Evolutionary conservation across 1,140 invertebrate species (phyloP).

Genomic region (Teleopsis dalmanni): DNA sequence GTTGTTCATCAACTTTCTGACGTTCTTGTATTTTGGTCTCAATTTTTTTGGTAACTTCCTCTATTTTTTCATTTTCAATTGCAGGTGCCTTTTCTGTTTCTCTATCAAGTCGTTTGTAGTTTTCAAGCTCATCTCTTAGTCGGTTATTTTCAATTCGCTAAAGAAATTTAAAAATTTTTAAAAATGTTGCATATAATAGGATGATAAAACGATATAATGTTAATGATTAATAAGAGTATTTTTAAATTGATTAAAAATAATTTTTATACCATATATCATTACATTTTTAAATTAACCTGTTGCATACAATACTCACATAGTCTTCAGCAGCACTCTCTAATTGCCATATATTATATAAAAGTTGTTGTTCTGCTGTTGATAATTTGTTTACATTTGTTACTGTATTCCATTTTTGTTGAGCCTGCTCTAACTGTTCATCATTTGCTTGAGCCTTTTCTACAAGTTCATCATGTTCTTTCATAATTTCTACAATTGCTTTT

Average conservation of each 20-base stretch:
- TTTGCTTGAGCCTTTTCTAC: constrained; percentile 50
- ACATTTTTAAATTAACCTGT: not conserved
- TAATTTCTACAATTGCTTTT: constrained; percentile 46
- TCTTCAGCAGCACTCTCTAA: constrained; percentile 52
- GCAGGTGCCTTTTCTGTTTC: constrained; percentile 23
- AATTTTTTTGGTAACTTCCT: constrained; percentile 34
- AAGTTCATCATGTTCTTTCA: constrained; percentile 51
- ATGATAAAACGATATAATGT: too few species aligned
- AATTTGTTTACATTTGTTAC: constrained; percentile 44
- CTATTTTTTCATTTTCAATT: constrained; percentile 13
- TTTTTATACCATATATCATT: not conserved
- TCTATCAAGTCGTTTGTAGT: constrained; percentile 47
- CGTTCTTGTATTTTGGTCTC: constrained; percentile 42
- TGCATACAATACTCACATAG: constrained; percentile 44
- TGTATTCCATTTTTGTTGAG: constrained; percentile 27
- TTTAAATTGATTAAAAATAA: not conserved
- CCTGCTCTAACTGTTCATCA: constrained; percentile 48
- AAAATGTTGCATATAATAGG: not conserved
- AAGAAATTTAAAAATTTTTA: not conserved
- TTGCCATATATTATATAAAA: constrained; percentile 51
- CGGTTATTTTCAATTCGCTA: constrained; percentile 50
- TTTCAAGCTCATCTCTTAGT: constrained; percentile 48
- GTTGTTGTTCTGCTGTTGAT: constrained; percentile 49
- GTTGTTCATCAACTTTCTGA: constrained; percentile 41
- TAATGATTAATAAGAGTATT: not conserved